These are phyloP conservation scores for Heptranchias perlo DNA, from an alignment of 2,113 vertebrate genomes.

Conservation along the genomic window DNA sequence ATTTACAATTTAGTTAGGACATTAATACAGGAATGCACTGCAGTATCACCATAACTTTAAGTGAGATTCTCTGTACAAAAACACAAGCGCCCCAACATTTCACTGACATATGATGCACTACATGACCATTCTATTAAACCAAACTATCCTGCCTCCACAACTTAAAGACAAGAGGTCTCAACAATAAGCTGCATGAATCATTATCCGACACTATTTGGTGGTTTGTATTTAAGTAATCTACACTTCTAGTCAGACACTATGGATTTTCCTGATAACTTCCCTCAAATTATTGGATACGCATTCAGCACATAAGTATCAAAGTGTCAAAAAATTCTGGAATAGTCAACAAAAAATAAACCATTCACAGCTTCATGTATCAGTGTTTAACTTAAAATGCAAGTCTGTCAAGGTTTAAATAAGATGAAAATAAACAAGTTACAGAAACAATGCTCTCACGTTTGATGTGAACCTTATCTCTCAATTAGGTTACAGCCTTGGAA, in stretches of 20 bases:
- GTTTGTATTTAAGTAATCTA: neutral
- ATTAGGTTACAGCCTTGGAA: neutral
- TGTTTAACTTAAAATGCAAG: neutral
- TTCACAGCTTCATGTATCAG: neutral
- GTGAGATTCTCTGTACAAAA: neutral
- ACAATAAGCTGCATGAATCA: neutral
- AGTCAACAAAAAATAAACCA: neutral
- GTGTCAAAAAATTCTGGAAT: neutral
- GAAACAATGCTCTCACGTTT: neutral
- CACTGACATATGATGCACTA: neutral
- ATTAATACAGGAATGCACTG: neutral
- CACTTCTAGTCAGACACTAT: neutral
- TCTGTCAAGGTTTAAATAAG: neutral
- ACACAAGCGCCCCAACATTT: neutral
- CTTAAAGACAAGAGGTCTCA: neutral
- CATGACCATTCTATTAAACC: neutral
- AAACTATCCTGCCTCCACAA: neutral
- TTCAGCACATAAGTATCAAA: neutral
- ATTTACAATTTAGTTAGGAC: neutral
- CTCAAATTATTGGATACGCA: neutral
- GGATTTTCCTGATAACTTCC: neutral
- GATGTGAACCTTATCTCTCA: neutral
- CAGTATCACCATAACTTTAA: neutral
- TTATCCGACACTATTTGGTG: too few relatives aligned
- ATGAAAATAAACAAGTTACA: neutral